Base-by-base conservation (phyloP, 1,140 invertebrate genomes). In the Cotesia typhae region DNA sequence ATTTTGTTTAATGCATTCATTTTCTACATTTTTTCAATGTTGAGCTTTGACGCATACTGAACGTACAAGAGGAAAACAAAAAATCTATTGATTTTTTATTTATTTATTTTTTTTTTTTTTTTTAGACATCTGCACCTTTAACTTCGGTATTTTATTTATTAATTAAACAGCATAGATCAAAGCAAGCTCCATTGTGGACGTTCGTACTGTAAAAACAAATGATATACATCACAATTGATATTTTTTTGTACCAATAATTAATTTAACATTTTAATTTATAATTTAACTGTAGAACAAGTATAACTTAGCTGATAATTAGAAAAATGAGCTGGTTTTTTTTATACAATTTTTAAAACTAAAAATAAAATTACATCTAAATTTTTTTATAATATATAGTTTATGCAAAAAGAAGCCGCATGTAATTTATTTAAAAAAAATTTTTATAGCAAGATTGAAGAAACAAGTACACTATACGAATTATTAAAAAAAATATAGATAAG, bases 271-370 rank as follows among this genome's bases (percentile, higher is more conserved):
- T 55, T n/a, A 55, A 55, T 55, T 55, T 5, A 14, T 55, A 55
- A 14, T 12, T 5, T 6, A 55, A 55, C 53, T 6, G 6, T 47
- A 47, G 41, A 47, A 9, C 41, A 47, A 47, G 41, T 47, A 10
- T 47, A n/a, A 55, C 4, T 55, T 55, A 4, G 10, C 2, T 38
- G 35, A 12, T 35, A 37, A 64, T n/a, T 64, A 64, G 61, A 64
- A 64, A 64, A 64, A 64, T 64, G 35, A 64, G 10, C 37, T 10
- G 41, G 2, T 47, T 47, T 10, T 64, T 17, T 64, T 64, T 64
- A 64, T 64, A 64, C 61, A 64, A 64, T 64, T 37, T 37, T 38
- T 38, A 38, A 64, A 64, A 64, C 38, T 37, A 63, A 60, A 60
- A 38, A 63, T 36, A 63, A 63, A n/a, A 63, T 63, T 63, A 64